phyloP scores from a whole-genome alignment of 1,140 invertebrate genomes.

The Cyrtorhinus lividipennis region DNA sequence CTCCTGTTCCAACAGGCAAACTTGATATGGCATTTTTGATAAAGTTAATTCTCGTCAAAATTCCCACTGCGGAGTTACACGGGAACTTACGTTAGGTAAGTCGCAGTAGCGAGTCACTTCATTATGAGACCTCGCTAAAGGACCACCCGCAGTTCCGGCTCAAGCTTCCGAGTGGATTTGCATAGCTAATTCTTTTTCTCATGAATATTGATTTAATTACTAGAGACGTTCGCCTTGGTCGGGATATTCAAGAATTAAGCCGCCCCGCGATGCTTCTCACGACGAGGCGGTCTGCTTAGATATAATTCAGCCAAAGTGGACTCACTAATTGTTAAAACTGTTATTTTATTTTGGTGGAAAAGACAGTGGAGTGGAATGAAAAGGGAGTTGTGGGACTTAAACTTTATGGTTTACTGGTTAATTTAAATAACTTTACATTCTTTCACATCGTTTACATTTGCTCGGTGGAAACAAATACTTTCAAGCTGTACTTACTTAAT shows the following conservation, averaged over 20 bases:
- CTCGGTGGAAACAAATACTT: too few relatives aligned
- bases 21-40: too few relatives aligned
- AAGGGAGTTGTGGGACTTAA: neutral
- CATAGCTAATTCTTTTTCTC: constrained; percentile 10
- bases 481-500: too few relatives aligned
- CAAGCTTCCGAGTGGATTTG: neutral
- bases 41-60: too few relatives aligned
- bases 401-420: neutral
- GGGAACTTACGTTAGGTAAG: too few relatives aligned
- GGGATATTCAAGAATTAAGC: constrained; percentile 1
- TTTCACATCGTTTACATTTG: neutral
- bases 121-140: neutral
- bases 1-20: too few relatives aligned
- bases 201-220: constrained; percentile 13
- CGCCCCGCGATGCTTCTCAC: neutral
- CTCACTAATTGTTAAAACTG: constrained; percentile 10
- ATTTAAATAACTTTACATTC: neutral
- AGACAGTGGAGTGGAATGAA: neutral
- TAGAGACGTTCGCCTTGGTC: neutral
- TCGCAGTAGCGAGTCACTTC: too few relatives aligned
- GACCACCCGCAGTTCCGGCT: neutral
- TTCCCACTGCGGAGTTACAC: too few relatives aligned
- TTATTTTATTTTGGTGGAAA: neutral
- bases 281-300: neutral
- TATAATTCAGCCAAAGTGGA: neutral